Evolutionary conservation across 2,888 invertebrate species (phyloP), one percentile per base, ranked within the genome.

Genomic region (Arge pagana): DNA sequence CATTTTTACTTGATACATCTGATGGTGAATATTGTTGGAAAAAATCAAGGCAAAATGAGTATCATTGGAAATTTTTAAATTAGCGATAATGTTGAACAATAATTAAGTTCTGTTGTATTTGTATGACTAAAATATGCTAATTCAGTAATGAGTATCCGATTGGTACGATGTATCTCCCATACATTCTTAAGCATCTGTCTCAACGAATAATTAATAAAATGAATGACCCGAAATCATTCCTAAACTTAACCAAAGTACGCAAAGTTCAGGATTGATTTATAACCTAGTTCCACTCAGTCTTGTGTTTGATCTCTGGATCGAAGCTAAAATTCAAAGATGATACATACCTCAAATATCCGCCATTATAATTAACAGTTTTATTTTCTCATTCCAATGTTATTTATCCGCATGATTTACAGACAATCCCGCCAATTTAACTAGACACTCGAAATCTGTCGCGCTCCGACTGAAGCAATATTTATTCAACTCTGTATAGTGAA

Each of bases 111-210:
- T 66, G 65, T 70, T 73, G 67, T 73, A 73, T 74, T 73, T 76
- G 70, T 76, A 75, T 74, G 68, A 67, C 72, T 71, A 69, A 74
- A 70, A 66, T 70, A 64, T 62, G 68, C 60, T 66, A 70, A 70
- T 66, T n/a, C n/a, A n/a, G n/a, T 67, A 71, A 70, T 67, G 67
- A 71, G 66, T 68, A 70, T 68, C 67, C 64, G 63, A 66, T 69
- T 70, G 66, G 62, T 68, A 70, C 66, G 62, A 66, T 74, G 68
- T 74, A 74, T 71, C 69, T 65, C 66, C 66, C 68, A 68, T 68
- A 70, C 57, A 65, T 68, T 69, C 61, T 66, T 71, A 71, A 70
- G 62, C 66, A 67, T 64, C 63, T 66, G 65, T 73, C 67, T 68
- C 62, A 65, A 69, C 60, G 59, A 54, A 63, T 66, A 66, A 64